These are phyloP conservation scores for Busseola fusca DNA, from an alignment of 2,888 invertebrate genomes.

Conservation along the genomic window DNA sequence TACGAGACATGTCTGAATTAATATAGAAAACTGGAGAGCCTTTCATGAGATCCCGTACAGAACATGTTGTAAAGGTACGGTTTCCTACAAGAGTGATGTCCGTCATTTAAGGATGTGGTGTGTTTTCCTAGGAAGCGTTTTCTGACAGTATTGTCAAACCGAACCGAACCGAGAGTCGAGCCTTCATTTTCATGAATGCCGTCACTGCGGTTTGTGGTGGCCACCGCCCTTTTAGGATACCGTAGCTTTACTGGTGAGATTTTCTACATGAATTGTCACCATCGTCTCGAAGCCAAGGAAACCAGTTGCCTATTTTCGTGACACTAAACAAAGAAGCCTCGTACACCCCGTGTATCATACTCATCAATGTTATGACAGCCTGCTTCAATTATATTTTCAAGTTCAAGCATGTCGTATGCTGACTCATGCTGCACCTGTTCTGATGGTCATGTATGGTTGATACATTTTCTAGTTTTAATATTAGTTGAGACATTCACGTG, in stretches of 20 bases:
- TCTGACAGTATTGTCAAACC: too few species aligned
- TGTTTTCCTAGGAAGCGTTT: too few species aligned
- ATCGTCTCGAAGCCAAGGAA: not conserved
- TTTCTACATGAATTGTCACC: too few species aligned
- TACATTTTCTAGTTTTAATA: constrained; percentile 27
- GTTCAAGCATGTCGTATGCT: constrained; percentile 23
- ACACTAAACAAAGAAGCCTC: constrained; percentile 6
- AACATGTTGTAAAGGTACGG: not conserved
- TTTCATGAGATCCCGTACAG: not conserved
- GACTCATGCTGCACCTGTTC: constrained; percentile 48
- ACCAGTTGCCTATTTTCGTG: not conserved
- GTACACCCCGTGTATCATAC: not conserved
- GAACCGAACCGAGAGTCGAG: too few species aligned
- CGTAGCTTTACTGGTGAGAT: too few species aligned
- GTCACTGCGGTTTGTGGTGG: too few species aligned
- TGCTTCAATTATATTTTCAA: constrained; percentile 13
- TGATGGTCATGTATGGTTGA: constrained; percentile 13
- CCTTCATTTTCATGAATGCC: too few species aligned
- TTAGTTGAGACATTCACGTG: not conserved
- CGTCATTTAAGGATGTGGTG: not conserved
- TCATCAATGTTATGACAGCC: constrained; percentile 22
- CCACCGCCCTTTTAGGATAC: too few species aligned
- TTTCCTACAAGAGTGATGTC: not conserved
- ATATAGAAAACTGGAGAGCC: too few species aligned
- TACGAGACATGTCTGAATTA: too few species aligned